Percentiles rank a stretch among this genome's conserved stretches.
Evolutionary conservation across 2,113 vertebrate genomes (phyloP).

Genomic region (Mustela lutreola): DNA sequence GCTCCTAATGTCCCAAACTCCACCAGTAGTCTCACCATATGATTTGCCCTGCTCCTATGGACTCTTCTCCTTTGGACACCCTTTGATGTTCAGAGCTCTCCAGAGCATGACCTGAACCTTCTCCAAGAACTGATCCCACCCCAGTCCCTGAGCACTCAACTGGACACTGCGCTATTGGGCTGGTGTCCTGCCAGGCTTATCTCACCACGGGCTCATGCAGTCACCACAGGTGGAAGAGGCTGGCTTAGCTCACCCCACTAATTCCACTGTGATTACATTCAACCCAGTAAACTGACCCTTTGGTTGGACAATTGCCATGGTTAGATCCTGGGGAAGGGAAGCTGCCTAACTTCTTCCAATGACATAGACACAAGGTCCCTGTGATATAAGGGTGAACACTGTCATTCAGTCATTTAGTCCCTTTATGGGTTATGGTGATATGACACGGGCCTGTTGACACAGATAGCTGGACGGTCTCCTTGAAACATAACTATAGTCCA

Average conservation of each 20-base stretch:
- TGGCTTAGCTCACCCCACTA: neutral
- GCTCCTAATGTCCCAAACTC: neutral
- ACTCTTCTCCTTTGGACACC: neutral
- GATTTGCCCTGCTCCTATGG: neutral
- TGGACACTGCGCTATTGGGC: neutral
- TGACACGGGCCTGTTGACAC: neutral
- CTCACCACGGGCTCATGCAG: neutral
- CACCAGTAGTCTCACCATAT: neutral
- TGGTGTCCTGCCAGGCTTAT: neutral
- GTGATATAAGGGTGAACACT: neutral
- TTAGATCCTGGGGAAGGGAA: neutral
- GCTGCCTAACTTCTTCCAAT: neutral
- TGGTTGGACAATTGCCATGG: neutral
- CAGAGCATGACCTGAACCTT: neutral
- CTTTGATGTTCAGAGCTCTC: neutral
- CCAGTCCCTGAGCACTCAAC: neutral
- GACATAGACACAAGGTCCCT: neutral
- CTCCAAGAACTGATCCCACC: neutral
- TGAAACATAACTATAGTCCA: neutral
- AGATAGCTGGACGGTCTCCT: neutral
- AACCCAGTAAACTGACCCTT: neutral
- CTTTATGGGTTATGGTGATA: neutral
- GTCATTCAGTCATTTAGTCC: neutral
- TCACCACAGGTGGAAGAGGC: neutral
- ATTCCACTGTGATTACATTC: neutral